Conservation (phyloP, 2,113 vertebrate genomes). For the Platysternon megacephalum region DNA sequence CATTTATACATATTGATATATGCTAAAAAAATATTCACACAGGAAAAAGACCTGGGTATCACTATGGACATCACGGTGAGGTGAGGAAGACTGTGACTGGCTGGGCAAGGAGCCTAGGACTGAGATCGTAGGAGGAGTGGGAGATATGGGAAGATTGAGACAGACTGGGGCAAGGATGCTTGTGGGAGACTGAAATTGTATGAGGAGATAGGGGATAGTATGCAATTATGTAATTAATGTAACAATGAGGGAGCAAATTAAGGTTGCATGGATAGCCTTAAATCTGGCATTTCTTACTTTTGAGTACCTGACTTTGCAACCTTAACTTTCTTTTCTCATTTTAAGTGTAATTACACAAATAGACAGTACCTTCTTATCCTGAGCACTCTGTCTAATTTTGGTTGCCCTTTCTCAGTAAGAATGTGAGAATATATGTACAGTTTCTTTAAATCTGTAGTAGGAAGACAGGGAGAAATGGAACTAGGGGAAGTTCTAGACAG, state of each 20-base stretch:
- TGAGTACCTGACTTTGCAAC: too few relatives aligned
- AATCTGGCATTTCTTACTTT: neutral
- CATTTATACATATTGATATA: neutral
- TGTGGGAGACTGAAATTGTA: neutral
- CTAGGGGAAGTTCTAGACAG: neutral
- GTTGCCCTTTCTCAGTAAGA: neutral
- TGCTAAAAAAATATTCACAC: neutral
- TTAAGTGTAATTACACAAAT: accelerated
- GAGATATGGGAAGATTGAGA: neutral
- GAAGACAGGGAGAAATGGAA: neutral
- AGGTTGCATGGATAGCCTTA: neutral
- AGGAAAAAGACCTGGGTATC: neutral
- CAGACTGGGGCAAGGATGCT: neutral
- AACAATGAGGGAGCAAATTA: neutral
- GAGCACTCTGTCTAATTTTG: neutral
- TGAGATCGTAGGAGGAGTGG: neutral
- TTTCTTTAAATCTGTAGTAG: neutral
- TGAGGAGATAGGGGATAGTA: neutral
- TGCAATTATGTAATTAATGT: neutral
- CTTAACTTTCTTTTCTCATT: neutral
- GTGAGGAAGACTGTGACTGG: neutral
- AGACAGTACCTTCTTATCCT: accelerated
- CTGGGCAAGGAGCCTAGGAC: neutral
- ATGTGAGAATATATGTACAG: accelerated
- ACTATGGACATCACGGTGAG: neutral